Evolutionary conservation across 2,113 vertebrate genomes (phyloP).

Genomic region (Callaeas wilsoni): DNA sequence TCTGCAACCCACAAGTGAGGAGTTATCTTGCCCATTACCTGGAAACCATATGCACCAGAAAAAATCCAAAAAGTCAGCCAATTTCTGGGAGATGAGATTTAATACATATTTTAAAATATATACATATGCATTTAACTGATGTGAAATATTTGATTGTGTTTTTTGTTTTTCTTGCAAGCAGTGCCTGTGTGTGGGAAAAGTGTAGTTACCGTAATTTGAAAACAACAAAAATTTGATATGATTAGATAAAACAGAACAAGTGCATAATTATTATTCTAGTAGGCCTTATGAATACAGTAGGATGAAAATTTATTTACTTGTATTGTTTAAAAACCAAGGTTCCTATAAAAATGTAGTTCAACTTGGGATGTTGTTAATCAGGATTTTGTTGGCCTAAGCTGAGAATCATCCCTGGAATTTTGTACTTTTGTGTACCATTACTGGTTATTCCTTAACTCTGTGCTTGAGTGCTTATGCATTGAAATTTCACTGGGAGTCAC

Average conservation of each 20-base stretch:
- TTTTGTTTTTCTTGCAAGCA: not conserved
- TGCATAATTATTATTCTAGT: not conserved
- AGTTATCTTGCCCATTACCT: not conserved
- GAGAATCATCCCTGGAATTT: not conserved
- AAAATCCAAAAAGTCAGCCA: not conserved
- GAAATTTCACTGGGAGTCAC: not conserved
- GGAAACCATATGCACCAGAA: not conserved
- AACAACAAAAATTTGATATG: not conserved
- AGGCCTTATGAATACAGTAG: not conserved
- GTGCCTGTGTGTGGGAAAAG: not conserved
- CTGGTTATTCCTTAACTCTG: not conserved
- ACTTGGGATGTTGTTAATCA: not conserved
- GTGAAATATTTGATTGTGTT: fast-evolving
- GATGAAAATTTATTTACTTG: not conserved
- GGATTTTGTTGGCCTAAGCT: not conserved
- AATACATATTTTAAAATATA: not conserved
- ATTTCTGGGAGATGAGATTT: not conserved
- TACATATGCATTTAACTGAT: not conserved
- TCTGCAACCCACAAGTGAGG: not conserved
- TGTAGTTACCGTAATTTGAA: not conserved
- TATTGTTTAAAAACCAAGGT: not conserved
- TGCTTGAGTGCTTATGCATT: not conserved
- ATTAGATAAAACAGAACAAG: not conserved
- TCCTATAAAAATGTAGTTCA: not conserved
- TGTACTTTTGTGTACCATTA: not conserved